Evolutionary conservation across 2,888 invertebrate genomes (phyloP).

Genomic region (Drosophila mayaguana): DNA sequence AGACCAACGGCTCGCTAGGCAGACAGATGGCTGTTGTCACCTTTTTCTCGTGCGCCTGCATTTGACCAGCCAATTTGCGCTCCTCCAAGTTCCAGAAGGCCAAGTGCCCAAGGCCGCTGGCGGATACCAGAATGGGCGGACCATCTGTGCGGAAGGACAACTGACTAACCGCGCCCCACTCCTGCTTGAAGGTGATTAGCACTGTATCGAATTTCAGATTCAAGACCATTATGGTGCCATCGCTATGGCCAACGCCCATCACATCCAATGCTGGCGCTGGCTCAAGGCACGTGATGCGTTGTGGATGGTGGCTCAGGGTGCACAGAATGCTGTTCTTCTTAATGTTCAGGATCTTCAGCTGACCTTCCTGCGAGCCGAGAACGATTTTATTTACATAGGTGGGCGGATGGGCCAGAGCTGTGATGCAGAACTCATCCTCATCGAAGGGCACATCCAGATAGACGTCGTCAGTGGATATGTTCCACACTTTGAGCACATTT

Average conservation of each 20-base stretch:
- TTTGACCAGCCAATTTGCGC: constrained; percentile 90
- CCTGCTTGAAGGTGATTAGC: constrained; percentile 94
- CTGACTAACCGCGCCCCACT: constrained; percentile 94
- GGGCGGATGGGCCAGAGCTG: constrained; percentile 94
- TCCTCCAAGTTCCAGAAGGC: constrained; percentile 97
- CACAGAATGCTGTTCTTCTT: constrained; percentile 91
- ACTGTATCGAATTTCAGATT: constrained; percentile 94
- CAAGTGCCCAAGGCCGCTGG: constrained; percentile 92
- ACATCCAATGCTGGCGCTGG: constrained; percentile 97
- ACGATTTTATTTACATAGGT: constrained; percentile 98
- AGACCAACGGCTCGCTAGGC: constrained; percentile 94
- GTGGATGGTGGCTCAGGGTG: constrained; percentile 87
- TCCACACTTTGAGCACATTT: constrained; percentile 93
- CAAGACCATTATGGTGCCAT: constrained; percentile 93
- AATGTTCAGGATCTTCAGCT: constrained; percentile 95
- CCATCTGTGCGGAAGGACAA: constrained; percentile 95
- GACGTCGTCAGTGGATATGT: constrained; percentile 90
- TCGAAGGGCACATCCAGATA: constrained; percentile 90
- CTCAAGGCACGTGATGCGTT: constrained; percentile 90
- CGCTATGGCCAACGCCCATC: constrained; percentile 93
- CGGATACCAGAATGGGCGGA: constrained; percentile 93
- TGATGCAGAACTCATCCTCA: constrained; percentile 90
- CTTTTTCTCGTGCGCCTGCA: constrained; percentile 91
- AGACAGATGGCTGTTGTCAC: constrained; percentile 94
- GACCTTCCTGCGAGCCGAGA: constrained; percentile 93